Evolutionary conservation across 1,140 invertebrate species (phyloP).

Genomic region (Drosophila asahinai): DNA sequence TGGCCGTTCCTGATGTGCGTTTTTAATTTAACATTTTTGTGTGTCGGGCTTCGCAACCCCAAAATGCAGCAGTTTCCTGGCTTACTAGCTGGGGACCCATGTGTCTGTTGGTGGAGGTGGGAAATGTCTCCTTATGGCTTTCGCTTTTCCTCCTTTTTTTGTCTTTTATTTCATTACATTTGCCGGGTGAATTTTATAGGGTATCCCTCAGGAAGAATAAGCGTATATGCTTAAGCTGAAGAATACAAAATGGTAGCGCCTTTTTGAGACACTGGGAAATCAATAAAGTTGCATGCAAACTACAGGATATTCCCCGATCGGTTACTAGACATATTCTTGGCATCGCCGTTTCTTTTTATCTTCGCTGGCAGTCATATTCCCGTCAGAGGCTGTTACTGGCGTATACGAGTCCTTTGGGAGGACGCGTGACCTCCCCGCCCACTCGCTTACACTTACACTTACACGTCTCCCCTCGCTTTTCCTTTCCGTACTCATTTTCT

Average conservation of each 20-base stretch:
- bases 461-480: neutral
- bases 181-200: slow-evolving; percentile 15
- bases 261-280: slow-evolving; percentile 1
- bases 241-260: neutral
- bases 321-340: neutral
- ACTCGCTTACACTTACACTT: neutral
- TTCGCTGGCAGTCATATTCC: slow-evolving; percentile 35
- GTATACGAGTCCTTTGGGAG: slow-evolving; percentile 57
- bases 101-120: slow-evolving; percentile 3
- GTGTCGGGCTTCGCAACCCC: slow-evolving; percentile 11
- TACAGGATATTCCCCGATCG: slow-evolving; percentile 37
- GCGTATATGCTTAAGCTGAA: neutral
- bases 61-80: slow-evolving; percentile 30
- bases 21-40: slow-evolving; percentile 48
- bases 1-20: slow-evolving; percentile 45
- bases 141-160: slow-evolving; percentile 16
- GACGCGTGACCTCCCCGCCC: slow-evolving; percentile 46
- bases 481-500: slow-evolving; percentile 40
- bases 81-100: slow-evolving; percentile 25
- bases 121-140: neutral
- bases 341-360: slow-evolving; percentile 19
- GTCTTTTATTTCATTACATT: slow-evolving; percentile 58
- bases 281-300: slow-evolving; percentile 10
- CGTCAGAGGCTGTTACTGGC: slow-evolving; percentile 52
- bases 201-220: slow-evolving; percentile 13